A percentile compares a stretch with the other conserved stretches of the same genome.
phyloP scores from a whole-genome alignment of 1,140 invertebrate genomes.

The Hypothenemus hampei region DNA sequence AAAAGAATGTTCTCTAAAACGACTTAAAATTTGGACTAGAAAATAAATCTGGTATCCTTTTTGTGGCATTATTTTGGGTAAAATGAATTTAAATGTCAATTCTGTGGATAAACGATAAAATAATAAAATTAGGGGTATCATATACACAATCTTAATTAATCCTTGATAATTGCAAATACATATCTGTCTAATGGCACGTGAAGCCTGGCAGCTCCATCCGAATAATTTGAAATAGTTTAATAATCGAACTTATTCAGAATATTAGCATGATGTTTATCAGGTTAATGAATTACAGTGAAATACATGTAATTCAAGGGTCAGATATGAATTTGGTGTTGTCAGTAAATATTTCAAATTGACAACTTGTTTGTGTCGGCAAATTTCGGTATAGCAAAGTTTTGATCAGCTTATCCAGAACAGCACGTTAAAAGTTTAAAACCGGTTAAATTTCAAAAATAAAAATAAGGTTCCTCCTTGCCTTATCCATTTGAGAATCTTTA shows the following conservation, averaged over 20 bases:
- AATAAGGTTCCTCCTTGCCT: not conserved
- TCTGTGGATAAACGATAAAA: too few species aligned
- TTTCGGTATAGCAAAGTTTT: not conserved
- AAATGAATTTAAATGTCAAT: too few species aligned
- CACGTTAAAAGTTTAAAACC: slow-evolving; percentile 1
- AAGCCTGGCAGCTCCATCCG: not conserved
- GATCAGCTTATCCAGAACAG: not conserved
- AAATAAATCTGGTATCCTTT: too few species aligned
- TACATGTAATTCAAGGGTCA: not conserved
- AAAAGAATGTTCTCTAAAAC: too few species aligned
- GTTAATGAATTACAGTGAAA: not conserved
- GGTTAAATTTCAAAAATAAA: not conserved
- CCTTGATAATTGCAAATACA: not conserved
- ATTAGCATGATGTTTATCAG: not conserved
- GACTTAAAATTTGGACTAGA: too few species aligned
- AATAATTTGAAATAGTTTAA: not conserved
- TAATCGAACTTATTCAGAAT: not conserved
- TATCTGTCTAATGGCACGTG: not conserved
- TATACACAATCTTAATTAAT: not conserved
- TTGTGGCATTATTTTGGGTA: too few species aligned
- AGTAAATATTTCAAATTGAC: not conserved
- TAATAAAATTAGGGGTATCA: too few species aligned
- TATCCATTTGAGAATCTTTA: too few species aligned
- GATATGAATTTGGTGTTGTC: not conserved
- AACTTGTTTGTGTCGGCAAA: not conserved